phyloP scores from a whole-genome alignment of 2,113 vertebrate species.

The Pterophyllum scalare region DNA sequence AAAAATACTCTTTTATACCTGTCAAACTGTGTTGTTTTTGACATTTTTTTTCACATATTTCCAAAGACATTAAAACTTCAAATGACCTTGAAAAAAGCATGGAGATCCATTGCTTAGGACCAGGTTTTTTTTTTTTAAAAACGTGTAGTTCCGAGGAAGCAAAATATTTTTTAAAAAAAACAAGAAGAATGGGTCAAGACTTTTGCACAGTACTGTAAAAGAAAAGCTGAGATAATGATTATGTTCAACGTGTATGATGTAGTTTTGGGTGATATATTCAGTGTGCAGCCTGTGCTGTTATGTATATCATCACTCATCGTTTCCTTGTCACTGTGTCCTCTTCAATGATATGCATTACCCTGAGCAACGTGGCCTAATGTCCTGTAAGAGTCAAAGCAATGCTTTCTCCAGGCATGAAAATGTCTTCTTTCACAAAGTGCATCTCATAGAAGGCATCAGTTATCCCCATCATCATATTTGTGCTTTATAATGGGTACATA shows the following conservation, averaged over 20 bases:
- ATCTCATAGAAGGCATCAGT: constrained; percentile 45
- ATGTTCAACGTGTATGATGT: background rate
- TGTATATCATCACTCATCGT: background rate
- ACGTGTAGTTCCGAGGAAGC: background rate
- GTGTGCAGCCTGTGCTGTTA: background rate
- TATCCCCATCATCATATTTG: constrained; percentile 30
- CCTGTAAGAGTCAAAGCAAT: constrained; percentile 37
- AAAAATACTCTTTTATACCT: background rate
- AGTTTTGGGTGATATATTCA: background rate
- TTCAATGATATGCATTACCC: constrained; percentile 32
- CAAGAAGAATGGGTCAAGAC: background rate
- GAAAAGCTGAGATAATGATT: background rate
- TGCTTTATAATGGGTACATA: constrained; percentile 8
- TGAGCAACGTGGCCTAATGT: constrained; percentile 49
- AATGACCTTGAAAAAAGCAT: too few relatives aligned
- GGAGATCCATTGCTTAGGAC: background rate
- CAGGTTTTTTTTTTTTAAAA: background rate
- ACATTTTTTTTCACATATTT: too few relatives aligned
- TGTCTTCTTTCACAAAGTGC: constrained; percentile 31
- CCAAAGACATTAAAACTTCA: background rate
- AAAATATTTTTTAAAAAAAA: background rate
- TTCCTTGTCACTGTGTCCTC: constrained; percentile 25
- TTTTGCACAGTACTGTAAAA: background rate
- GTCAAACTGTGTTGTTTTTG: too few relatives aligned
- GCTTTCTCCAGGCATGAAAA: constrained; percentile 59